Base-by-base conservation (phyloP, 2,888 invertebrate genomes). In the Ophion slaviceki region DNA sequence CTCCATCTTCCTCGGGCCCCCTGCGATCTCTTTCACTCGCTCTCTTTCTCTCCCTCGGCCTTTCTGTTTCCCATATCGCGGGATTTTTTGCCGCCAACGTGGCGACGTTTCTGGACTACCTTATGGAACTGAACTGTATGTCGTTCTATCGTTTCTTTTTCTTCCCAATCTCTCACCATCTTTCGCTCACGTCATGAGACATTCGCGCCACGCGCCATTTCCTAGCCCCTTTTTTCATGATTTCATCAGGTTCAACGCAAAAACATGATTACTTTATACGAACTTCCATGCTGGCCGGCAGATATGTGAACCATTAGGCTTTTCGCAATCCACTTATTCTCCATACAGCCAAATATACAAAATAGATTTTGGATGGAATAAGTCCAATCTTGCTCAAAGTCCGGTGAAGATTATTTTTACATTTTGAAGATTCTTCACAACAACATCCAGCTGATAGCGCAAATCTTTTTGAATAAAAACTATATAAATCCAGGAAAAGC, bases 1-100 rank as follows among this genome's bases (percentile, higher is more conserved):
- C 79, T 64, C 80, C 76, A 36, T 62, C 71, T 10, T 59, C 32
- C 72, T 68, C 72, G 71, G 80, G 47, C 67, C 57, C 61, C 10
- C 67, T 11, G 17, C 32, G 57, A 66, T 57, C 40, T 17, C 10
- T 57, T 24, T 24, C 57, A 20, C 57, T 32, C 32, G 2, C 4
- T 75, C 64, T 45, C 17, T 53, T 53, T 53, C 5, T 53, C 6
- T 40, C 40, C 53, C 14, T 17, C 14, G 53, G 53, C 53, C 5
- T 53, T 53, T 53, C 17, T 53, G 53, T 53, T 53, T 14, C 4
- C 53, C 53, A 5, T 53, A 53, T 14, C 53, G 53, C 53, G 17
- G 53, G 4, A 53, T 53, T 53, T 53, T 53, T 53, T 53, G 53
- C 17, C 14, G 53, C 11, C 53, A 53, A 53, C 53, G 53, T 17